A percentile compares a stretch with the other conserved stretches of the same genome.
phyloP scores from a whole-genome alignment of 2,888 invertebrate species.

The Eustalomyia histrio region DNA sequence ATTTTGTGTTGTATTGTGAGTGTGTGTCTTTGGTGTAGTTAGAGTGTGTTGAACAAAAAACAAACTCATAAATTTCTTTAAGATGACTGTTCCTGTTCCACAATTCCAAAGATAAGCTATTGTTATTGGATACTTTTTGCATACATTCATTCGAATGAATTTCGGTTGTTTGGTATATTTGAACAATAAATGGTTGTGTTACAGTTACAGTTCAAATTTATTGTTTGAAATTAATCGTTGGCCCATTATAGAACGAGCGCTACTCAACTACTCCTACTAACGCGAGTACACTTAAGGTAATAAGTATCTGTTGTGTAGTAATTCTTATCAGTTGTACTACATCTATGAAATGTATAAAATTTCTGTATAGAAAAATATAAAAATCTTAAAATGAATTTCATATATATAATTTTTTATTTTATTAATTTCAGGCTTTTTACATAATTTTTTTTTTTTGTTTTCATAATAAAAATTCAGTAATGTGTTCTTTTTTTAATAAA shows the following conservation, averaged over 20 bases:
- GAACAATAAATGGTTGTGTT: constrained; percentile 58
- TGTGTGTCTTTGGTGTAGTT: neutral
- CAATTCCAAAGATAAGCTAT: constrained; percentile 52
- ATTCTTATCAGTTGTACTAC: constrained; percentile 50
- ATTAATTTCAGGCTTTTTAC: constrained; percentile 20
- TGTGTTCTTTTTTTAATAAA: constrained; percentile 18
- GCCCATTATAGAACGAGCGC: constrained; percentile 37
- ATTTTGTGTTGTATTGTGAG: constrained; percentile 17
- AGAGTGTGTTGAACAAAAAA: constrained; percentile 42
- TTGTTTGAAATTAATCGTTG: constrained; percentile 60
- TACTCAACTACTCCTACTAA: constrained; percentile 39
- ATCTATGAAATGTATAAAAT: constrained; percentile 51
- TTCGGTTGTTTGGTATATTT: constrained; percentile 14
- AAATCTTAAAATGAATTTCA: constrained; percentile 30
- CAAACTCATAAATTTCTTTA: constrained; percentile 52
- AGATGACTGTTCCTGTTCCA: constrained; percentile 43
- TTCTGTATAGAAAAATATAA: constrained; percentile 29
- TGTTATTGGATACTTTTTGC: constrained; percentile 60
- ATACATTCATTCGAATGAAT: constrained; percentile 18
- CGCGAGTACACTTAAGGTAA: neutral
- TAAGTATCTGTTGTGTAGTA: neutral
- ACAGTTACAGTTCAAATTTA: constrained; percentile 63
- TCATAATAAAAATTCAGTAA: constrained; percentile 42
- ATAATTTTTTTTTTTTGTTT: constrained; percentile 34
- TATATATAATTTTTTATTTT: constrained; percentile 9